These are phyloP conservation scores for Pyralis farinalis DNA, from an alignment of 2,888 invertebrate species.

Conservation along the genomic window DNA sequence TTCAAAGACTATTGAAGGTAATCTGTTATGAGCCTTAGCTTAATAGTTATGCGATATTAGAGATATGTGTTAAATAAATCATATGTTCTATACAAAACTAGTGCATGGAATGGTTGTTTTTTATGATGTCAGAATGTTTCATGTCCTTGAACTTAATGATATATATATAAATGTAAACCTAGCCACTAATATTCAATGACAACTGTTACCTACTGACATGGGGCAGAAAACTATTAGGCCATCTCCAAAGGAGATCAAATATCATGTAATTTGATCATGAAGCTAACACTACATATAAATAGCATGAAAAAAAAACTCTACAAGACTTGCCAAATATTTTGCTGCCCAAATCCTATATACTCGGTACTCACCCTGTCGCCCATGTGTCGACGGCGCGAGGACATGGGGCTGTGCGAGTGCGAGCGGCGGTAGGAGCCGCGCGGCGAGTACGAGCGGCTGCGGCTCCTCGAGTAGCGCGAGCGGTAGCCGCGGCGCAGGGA, in stretches of 20 bases:
- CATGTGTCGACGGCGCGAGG: conserved; percentile 87
- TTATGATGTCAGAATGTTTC: no score
- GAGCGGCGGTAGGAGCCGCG: conserved; percentile 82
- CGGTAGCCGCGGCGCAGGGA: conserved; percentile 72
- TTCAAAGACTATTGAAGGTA: no score
- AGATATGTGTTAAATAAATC: no score
- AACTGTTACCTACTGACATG: neutral
- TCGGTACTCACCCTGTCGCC: conserved; percentile 84
- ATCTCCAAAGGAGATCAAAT: neutral
- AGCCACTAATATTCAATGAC: no score
- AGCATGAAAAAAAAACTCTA: neutral
- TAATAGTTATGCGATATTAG: no score
- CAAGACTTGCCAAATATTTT: neutral
- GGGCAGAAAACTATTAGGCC: neutral
- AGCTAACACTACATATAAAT: neutral
- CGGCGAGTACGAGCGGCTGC: conserved; percentile 83
- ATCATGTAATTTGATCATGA: neutral
- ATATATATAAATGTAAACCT: no score
- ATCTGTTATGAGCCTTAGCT: no score
- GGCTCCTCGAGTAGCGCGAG: conserved; percentile 83
- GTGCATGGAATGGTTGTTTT: no score
- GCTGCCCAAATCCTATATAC: neutral
- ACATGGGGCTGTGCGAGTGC: conserved; percentile 91
- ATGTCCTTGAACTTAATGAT: no score
- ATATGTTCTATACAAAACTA: no score